Conservation (phyloP, 2,888 invertebrate species). For the Calliopum simillimum region DNA sequence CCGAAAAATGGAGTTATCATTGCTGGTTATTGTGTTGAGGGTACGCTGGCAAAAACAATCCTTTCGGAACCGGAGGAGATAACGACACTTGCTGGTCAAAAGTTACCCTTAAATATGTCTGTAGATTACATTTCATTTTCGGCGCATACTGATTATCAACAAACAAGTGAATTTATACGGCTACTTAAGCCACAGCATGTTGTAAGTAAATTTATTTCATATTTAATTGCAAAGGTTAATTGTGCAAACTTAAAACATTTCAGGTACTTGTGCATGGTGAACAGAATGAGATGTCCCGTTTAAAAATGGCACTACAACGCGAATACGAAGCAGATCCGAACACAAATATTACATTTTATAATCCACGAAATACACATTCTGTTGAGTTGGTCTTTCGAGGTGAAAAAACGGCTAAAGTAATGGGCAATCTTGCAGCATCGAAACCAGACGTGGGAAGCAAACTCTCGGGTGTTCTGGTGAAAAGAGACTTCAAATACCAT, state of each 20-base stretch:
- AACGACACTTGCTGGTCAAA: conserved; percentile 93
- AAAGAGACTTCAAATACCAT: conserved; percentile 98
- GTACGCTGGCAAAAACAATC: conserved; percentile 91
- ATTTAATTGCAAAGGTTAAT: conserved; percentile 53
- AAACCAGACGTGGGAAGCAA: conserved; percentile 82
- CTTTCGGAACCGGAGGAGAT: conserved; percentile 98
- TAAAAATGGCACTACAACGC: conserved; percentile 93
- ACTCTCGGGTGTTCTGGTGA: conserved; percentile 93
- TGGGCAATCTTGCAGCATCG: conserved; percentile 90
- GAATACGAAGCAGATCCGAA: conserved; percentile 77
- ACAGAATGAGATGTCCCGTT: conserved; percentile 97
- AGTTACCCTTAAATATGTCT: conserved; percentile 95
- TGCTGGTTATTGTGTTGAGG: conserved; percentile 95
- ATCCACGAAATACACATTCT: conserved; percentile 94
- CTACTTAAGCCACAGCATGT: conserved; percentile 95
- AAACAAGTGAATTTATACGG: conserved; percentile 95
- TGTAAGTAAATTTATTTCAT: conserved; percentile 68
- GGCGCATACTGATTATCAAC: conserved; percentile 82
- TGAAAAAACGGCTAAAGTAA: conserved; percentile 98
- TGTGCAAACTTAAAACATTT: conserved; percentile 27
- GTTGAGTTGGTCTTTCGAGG: conserved; percentile 95
- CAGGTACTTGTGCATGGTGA: conserved; percentile 88
- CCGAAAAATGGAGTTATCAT: conserved; percentile 98
- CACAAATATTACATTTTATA: conserved; percentile 89
- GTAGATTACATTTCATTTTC: conserved; percentile 99